Evolutionary conservation across 2,797 vertebrate species (phyloP), one percentile per base, ranked within the genome.

Genomic region (Eleutherodactylus coqui): DNA sequence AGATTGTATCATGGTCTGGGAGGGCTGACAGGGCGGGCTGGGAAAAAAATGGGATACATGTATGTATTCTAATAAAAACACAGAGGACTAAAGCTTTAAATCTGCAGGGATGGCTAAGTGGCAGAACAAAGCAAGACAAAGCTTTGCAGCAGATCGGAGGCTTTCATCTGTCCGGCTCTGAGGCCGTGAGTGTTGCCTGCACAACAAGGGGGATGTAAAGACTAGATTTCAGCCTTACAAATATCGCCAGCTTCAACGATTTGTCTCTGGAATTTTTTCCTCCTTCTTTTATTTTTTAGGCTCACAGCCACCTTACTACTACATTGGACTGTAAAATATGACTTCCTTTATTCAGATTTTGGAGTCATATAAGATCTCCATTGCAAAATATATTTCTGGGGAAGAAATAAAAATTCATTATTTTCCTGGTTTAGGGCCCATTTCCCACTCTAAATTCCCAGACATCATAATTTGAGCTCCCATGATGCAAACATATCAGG

Each of bases 81-180:
- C 84, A 72, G 87, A 43, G 67, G 38, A 75, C 86, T 67, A 79
- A 79, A n/a, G 79, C 27, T 1, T 2, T 79, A 67, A 16, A 36
- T 38, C 84, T 29, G 81, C 53, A 47, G 85, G 58, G 88, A 55
- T 32, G 78, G 83, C 83, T 53, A 17, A 53, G 64, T 73, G 67
- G 67, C 53, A 79, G 75, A 79, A 87, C 80, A 87, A 83, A 87
- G 72, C 79, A 81, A 53, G 79, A 88, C 84, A 82, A 86, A 83
- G n/a, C 69, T 64, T 87, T 88, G 75, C 49, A 29, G 86, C 70
- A 62, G 86, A 2, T 45, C 49, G 81, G 89, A 88, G 88, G n/a
- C 90, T 92, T 90, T 91, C 90, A 86, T 47, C 64, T 79, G 72
- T 85, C 58, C 73, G 24, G 58, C 55, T 34, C 32, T n/a, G 19